These are phyloP conservation scores for Caenorhabditis panamensis DNA, from an alignment of 2,888 invertebrate genomes.

Conservation along the genomic window DNA sequence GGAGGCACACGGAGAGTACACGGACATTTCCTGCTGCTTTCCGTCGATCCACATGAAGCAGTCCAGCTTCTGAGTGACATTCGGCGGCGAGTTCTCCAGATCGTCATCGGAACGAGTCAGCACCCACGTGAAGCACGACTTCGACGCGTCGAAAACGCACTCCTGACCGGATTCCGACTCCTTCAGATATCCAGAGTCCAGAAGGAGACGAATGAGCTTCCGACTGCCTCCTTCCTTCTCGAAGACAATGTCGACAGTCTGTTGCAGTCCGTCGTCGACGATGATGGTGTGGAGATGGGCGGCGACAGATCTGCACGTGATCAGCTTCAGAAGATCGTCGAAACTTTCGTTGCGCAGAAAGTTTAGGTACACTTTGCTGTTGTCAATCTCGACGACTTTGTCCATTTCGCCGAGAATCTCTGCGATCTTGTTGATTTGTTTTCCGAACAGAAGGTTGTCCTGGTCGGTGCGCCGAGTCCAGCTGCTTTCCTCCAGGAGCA, in stretches of 20 bases:
- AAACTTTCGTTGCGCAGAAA: constrained; percentile 49
- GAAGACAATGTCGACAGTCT: constrained; percentile 41
- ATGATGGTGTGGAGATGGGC: constrained; percentile 50
- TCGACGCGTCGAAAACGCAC: constrained; percentile 41
- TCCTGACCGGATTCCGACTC: constrained; percentile 32
- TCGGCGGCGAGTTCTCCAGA: constrained; percentile 43
- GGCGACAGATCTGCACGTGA: constrained; percentile 53
- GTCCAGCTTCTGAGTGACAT: constrained; percentile 51
- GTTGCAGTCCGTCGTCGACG: constrained; percentile 29
- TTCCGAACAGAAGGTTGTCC: constrained; percentile 44
- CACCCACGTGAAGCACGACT: constrained; percentile 49
- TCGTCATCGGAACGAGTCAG: constrained; percentile 27
- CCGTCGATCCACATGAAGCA: constrained; percentile 46
- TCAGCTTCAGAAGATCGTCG: constrained; percentile 55
- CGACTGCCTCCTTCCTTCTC: constrained; percentile 37
- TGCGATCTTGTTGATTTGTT: constrained; percentile 44
- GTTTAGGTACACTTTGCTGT: constrained; percentile 17
- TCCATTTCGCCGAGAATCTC: constrained; percentile 48
- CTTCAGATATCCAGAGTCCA: constrained; percentile 53
- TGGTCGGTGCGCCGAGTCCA: constrained; percentile 48
- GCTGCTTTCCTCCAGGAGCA: constrained; percentile 54
- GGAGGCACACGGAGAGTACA: constrained; percentile 58
- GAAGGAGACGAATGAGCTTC: constrained; percentile 22
- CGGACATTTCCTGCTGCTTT: constrained; percentile 41
- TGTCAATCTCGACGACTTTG: constrained; percentile 54